Base-by-base conservation (phyloP, 2,113 vertebrate species). In the Motacilla tschutschensis region DNA sequence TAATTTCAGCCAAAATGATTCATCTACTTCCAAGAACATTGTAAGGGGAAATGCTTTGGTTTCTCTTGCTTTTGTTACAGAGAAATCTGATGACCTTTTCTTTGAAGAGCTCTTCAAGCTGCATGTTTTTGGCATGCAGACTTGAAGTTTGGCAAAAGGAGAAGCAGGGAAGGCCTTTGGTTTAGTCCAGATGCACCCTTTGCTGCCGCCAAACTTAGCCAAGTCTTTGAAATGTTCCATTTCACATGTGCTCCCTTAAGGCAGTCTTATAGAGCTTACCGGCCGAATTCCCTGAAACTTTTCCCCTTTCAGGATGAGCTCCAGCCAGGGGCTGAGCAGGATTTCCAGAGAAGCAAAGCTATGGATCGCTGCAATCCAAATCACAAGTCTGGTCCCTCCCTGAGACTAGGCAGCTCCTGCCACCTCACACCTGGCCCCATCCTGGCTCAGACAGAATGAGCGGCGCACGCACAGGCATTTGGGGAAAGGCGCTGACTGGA, bases 81-180 rank as follows among this genome's bases (percentile, higher is more conserved):
- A 67, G 82, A 87, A 93, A 95, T 94, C 86, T 93, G 93, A 92
- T 93, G 89, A 93, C 93, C 89, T 95, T 83, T 87, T 46, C 79
- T 93, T 93, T 92, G 90, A 94, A 92, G 87, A 90, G 51, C 29
- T 91, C 92, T 77, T 3, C 17, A 78, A 74, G 60, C 57, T 86
- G 75, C 72, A 58, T 91, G 90, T 71, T 93, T 93, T 83, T 95
- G 90, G 87, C 82, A 57, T 28, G 33, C 1, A 1, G 36, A 71
- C 76, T 67, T 83, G 79, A 80, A 90, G 58, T 93, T 83, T 94
- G 90, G 90, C 93, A 91, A 95, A 93, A 83, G 43, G 85, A 89
- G 50, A 85, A 60, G 70, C 53, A 85, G 59, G 79, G 87, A 79
- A 90, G 87, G 90, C 76, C 90, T 88, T 83, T 87, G 89, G 76